These are phyloP conservation scores for Pachliopta kotzebuea DNA, from an alignment of 2,888 invertebrate genomes.

Conservation along the genomic window DNA sequence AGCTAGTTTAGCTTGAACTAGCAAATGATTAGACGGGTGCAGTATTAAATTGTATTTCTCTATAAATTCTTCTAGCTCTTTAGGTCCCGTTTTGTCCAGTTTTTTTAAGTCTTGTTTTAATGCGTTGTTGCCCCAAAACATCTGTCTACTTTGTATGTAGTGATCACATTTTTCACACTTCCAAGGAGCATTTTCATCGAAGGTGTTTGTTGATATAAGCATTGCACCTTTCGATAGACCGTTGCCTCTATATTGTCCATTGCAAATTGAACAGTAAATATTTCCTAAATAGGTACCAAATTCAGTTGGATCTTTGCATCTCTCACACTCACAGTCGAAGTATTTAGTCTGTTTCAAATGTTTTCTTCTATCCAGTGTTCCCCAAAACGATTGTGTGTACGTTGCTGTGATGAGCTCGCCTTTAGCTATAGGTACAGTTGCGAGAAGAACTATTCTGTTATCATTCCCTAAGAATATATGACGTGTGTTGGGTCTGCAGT, in stretches of 20 bases:
- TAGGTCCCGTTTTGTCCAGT: conserved; percentile 76
- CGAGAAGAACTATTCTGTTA: conserved; percentile 81
- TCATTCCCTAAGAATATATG: conserved; percentile 83
- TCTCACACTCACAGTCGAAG: conserved; percentile 84
- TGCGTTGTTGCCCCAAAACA: conserved; percentile 82
- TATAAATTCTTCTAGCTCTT: conserved; percentile 82
- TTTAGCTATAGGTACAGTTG: conserved; percentile 83
- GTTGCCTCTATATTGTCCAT: conserved; percentile 58
- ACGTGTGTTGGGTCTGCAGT: conserved; percentile 86
- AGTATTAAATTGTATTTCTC: conserved; percentile 82
- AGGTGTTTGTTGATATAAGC: conserved; percentile 81
- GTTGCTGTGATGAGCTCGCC: conserved; percentile 84
- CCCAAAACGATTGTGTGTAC: conserved; percentile 86
- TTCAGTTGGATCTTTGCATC: conserved; percentile 87
- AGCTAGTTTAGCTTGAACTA: conserved; percentile 85
- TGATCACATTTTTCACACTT: conserved; percentile 83
- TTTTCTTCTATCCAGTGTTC: conserved; percentile 83
- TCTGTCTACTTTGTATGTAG: conserved; percentile 78
- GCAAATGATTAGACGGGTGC: conserved; percentile 84
- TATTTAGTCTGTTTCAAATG: conserved; percentile 83
- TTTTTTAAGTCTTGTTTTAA: conserved; percentile 80
- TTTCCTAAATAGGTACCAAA: conserved; percentile 83
- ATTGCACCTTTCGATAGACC: conserved; percentile 57
- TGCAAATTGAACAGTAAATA: conserved; percentile 83
- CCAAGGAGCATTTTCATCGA: conserved; percentile 82